Conservation (phyloP, 2,113 vertebrate genomes). For the Canis aureus region DNA sequence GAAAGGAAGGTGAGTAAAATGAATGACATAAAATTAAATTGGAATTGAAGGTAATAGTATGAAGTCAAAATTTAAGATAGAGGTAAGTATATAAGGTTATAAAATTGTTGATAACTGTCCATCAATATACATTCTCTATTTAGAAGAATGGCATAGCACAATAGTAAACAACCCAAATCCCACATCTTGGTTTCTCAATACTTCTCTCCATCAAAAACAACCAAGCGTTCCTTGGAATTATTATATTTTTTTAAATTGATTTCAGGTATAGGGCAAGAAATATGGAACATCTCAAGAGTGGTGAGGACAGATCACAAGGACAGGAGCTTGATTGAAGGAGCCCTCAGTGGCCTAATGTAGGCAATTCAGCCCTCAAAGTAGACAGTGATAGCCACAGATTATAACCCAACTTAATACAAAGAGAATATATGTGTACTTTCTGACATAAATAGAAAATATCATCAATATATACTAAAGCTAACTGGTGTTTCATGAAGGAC, state of each 20-base stretch:
- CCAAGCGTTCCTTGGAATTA: not conserved
- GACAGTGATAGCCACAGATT: not conserved
- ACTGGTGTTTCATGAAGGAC: not conserved
- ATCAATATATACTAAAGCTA: not conserved
- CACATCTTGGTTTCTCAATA: not conserved
- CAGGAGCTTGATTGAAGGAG: rapidly evolving
- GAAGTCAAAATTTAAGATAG: not conserved
- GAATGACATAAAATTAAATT: not conserved
- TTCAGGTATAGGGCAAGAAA: not conserved
- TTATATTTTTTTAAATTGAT: not conserved
- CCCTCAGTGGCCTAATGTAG: not conserved
- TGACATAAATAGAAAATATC: not conserved
- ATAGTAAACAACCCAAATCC: not conserved
- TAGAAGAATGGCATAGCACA: not conserved
- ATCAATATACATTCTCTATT: not conserved
- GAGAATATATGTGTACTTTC: not conserved
- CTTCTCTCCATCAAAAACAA: not conserved
- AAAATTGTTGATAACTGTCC: not conserved
- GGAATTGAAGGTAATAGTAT: not conserved
- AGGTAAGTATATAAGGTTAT: not conserved
- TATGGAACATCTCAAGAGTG: not conserved
- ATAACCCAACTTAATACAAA: not conserved
- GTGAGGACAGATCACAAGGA: rapidly evolving
- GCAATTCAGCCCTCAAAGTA: not conserved
- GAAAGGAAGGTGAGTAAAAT: not conserved